A percentile compares a stretch with the other conserved stretches of the same genome.
phyloP scores from a whole-genome alignment of 2,797 vertebrate species.

The Sternarchorhynchus goeldii region DNA sequence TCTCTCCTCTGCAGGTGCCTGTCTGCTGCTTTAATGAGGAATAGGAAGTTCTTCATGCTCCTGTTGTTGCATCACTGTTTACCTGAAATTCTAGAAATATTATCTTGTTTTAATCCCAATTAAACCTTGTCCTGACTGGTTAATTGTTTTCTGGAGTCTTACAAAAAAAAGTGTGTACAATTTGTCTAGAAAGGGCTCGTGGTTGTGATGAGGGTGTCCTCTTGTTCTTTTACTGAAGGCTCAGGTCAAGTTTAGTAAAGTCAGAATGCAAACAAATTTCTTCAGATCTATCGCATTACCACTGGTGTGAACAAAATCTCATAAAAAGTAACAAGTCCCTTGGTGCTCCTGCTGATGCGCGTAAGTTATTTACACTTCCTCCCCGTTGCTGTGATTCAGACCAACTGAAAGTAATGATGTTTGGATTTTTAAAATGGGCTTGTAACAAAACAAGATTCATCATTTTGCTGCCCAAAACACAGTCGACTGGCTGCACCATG shows the following conservation, averaged over 20 bases:
- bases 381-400: background rate
- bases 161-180: conserved; percentile 75
- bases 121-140: conserved; percentile 73
- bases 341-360: background rate
- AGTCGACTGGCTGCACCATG: background rate
- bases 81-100: conserved; percentile 69
- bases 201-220: conserved; percentile 24
- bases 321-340: background rate
- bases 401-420: conserved; percentile 37
- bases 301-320: background rate
- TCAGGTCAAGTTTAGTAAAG: conserved; percentile 30
- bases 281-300: background rate
- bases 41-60: conserved; percentile 58
- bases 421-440: conserved; percentile 33
- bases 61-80: conserved; percentile 67
- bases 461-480: conserved; percentile 32
- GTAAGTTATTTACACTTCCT: background rate
- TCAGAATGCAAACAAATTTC: conserved; percentile 8
- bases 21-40: conserved; percentile 61
- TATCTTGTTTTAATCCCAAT: conserved; percentile 75
- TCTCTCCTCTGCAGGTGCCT: conserved; percentile 23
- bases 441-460: background rate
- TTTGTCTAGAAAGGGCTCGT: conserved; percentile 68
- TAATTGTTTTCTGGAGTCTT: conserved; percentile 74
- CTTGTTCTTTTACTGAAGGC: conserved; percentile 23